Percentiles rank a stretch among this genome's conserved stretches.
Conservation (phyloP, 2,113 vertebrate species). For the Mormyrus iriodes region DNA sequence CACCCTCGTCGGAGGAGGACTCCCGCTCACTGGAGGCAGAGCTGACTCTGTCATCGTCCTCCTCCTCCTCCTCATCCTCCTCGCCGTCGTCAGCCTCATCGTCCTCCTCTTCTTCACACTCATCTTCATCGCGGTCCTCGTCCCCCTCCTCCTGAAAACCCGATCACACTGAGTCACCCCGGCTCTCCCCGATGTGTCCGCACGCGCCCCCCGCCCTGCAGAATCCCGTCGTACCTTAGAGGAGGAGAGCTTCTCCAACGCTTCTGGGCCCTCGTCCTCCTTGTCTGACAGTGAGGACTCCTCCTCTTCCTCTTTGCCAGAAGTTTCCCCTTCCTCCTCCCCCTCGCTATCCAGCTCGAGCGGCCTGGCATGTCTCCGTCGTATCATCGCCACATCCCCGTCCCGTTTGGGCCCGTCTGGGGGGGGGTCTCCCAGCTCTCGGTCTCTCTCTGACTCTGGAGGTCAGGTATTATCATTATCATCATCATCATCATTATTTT, state of each 20-base stretch:
- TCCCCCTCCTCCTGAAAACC: constrained; percentile 20
- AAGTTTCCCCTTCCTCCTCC: constrained; percentile 67
- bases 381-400: constrained; percentile 54
- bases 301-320: constrained; percentile 53
- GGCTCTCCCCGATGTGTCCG: neutral
- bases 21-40: constrained; percentile 56
- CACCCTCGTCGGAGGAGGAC: constrained; percentile 65
- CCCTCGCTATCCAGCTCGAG: constrained; percentile 83
- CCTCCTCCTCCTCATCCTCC: constrained; percentile 35
- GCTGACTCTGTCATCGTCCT: constrained; percentile 39
- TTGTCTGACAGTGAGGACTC: constrained; percentile 48
- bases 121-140: neutral
- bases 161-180: neutral
- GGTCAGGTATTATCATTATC: neutral
- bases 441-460: constrained; percentile 61
- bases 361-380: constrained; percentile 76
- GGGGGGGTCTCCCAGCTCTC: constrained; percentile 46
- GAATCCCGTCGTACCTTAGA: constrained; percentile 53
- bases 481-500: neutral
- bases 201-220: neutral
- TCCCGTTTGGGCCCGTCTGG: constrained; percentile 62
- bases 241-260: constrained; percentile 44
- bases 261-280: constrained; percentile 48
- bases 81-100: constrained; percentile 19
- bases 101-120: constrained; percentile 28